These are phyloP conservation scores for Dasyornis broadbenti DNA, from an alignment of 2,113 vertebrate genomes.

Conservation along the genomic window DNA sequence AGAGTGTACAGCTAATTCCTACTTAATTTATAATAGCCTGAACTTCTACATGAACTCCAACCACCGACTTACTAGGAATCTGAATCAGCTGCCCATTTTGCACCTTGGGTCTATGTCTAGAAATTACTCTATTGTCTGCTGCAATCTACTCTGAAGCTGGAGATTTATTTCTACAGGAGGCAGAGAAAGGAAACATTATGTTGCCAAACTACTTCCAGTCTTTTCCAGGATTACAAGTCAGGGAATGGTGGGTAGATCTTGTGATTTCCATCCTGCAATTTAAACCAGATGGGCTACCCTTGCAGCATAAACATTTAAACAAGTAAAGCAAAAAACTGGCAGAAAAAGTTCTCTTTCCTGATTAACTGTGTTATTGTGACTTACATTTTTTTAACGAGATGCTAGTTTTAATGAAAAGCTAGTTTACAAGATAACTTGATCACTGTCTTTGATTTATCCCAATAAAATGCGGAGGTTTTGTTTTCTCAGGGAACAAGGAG, in stretches of 20 bases:
- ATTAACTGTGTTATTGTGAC: conserved; percentile 51
- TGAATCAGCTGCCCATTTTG: background rate
- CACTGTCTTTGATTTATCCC: conserved; percentile 14
- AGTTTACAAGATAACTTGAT: conserved; percentile 40
- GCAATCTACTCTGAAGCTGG: conserved; percentile 41
- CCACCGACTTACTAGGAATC: background rate
- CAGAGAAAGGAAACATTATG: conserved; percentile 56
- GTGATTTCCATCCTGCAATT: conserved; percentile 61
- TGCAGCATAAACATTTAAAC: conserved; percentile 26
- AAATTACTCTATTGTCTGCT: conserved; percentile 62
- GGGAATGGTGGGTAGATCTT: conserved; percentile 57
- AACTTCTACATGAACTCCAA: background rate
- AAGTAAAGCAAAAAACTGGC: conserved; percentile 15
- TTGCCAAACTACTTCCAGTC: conserved; percentile 53
- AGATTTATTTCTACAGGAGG: conserved; percentile 53
- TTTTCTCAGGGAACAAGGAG: conserved; percentile 9
- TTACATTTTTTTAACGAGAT: conserved; percentile 27
- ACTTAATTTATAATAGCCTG: background rate
- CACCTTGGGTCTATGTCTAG: background rate
- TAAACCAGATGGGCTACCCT: conserved; percentile 68
- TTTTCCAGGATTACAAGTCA: conserved; percentile 65
- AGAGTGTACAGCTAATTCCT: background rate
- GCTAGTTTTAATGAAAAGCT: background rate
- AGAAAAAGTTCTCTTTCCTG: conserved; percentile 36
- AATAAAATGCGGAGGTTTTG: conserved; percentile 22